phyloP scores from a whole-genome alignment of 2,888 invertebrate species.

The Hartigia nigra region DNA sequence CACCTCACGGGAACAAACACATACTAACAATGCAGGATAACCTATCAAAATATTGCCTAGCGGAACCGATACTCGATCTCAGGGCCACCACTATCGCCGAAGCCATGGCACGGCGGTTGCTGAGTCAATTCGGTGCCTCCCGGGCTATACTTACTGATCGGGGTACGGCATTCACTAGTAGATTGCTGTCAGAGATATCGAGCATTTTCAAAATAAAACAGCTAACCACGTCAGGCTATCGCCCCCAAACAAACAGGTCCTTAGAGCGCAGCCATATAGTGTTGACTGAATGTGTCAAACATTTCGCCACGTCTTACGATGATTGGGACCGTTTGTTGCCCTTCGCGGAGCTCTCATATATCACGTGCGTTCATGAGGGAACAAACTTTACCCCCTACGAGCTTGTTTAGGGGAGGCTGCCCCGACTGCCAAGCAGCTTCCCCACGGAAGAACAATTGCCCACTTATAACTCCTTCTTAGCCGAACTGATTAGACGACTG shows the following conservation, averaged over 20 bases:
- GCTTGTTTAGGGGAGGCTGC: conserved; percentile 20
- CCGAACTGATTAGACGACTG: conserved; percentile 2
- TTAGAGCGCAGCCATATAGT: conserved; percentile 15
- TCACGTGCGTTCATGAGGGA: conserved; percentile 24
- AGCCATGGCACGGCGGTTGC: conserved; percentile 18
- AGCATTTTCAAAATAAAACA: conserved; percentile 25
- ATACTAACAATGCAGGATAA: conserved; percentile 30
- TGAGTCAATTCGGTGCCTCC: conserved; percentile 21
- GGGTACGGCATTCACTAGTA: conserved; percentile 18
- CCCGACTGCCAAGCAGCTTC: conserved; percentile 16
- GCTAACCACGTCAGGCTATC: conserved; percentile 22
- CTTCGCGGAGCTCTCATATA: conserved; percentile 21
- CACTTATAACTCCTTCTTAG: conserved; percentile 14
- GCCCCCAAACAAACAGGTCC: conserved; percentile 25
- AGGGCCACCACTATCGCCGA: conserved; percentile 21
- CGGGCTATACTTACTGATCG: conserved; percentile 24
- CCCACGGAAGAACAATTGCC: conserved; percentile 1
- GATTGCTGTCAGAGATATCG: conserved; percentile 16
- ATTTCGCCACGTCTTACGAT: conserved; percentile 7
- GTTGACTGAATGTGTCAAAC: conserved; percentile 15
- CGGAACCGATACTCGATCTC: conserved; percentile 21
- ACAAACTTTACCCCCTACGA: conserved; percentile 27
- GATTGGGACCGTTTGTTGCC: conserved; percentile 15
- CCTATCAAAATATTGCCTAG: conserved; percentile 27
- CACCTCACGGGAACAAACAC: conserved; percentile 25